Base-by-base conservation (phyloP, 2,888 invertebrate genomes). In the Meteorus cinctellus region DNA sequence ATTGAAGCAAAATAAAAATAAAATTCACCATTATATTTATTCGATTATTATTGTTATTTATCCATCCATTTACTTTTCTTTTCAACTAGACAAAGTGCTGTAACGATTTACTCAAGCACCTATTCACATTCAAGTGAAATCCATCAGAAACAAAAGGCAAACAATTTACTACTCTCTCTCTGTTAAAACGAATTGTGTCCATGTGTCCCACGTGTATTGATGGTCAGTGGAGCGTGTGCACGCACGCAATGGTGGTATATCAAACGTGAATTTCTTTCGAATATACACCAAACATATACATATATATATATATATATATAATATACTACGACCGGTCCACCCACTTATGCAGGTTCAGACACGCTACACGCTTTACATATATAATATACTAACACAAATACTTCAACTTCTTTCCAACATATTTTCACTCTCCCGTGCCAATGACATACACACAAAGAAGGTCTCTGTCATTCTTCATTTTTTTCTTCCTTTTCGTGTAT, bases 301-400 rank as follows among this genome's bases (percentile, higher is more conserved):
- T 73, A 63, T 72, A 60, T n/a, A n/a, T 67, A 59, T 62, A 45
- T 62, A 66, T 60, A 74, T 72, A 72, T 73, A 63, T 72, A 60
- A 66, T 65, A 66, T 66, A 45, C 66, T 59, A 41, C 75, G 79
- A 78, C 82, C 81, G 80, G 82, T 82, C 81, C 81, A 79, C 82
- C 82, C 81, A 82, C 82, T 77, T 77, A 77, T 68, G 27, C 70
- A 69, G 62, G 71, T 71, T 45, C 69, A 62, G 69, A 69, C 74
- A 24, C 48, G 71, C 70, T 67, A 29, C 24, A 63, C 36, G 71
- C 67, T 67, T 68, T 60, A 62, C n/a, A 55, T 19, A 55, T 55
- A 55, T 19, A 66, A 51, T 51, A 55, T 19, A 66, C 24, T 31
- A 31, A 66, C 41, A 66, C 41, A 27, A 1, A 27, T 41, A 66